Percentiles rank a stretch among this genome's conserved stretches.
Evolutionary conservation across 2,113 vertebrate genomes (phyloP).

Genomic region (Labrus mixtus): DNA sequence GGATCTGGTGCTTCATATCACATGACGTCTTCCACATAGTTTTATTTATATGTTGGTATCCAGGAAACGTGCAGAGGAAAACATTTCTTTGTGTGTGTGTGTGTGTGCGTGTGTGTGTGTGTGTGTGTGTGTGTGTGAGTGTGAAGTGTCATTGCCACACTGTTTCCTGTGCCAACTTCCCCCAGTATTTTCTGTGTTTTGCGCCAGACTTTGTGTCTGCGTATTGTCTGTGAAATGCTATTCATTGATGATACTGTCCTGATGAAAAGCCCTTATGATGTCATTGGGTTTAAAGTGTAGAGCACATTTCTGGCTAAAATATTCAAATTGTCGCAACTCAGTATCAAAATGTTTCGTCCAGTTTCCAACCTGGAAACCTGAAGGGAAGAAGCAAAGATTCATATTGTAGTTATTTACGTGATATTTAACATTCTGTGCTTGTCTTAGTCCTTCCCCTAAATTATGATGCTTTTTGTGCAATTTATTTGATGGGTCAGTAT

Average conservation of each 20-base stretch:
- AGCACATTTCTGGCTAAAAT: background rate
- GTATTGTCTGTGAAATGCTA: slow-evolving; percentile 1
- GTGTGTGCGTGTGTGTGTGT: background rate
- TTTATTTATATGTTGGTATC: slow-evolving; percentile 36
- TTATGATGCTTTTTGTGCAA: too few relatives aligned
- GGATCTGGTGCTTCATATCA: slow-evolving; percentile 18
- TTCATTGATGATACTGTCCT: slow-evolving; percentile 7
- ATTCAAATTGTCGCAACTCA: background rate
- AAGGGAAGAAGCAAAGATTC: background rate
- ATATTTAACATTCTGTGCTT: too few relatives aligned
- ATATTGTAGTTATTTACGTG: too few relatives aligned
- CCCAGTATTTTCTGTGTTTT: slow-evolving; percentile 63
- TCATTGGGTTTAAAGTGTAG: background rate
- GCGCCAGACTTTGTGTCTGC: slow-evolving; percentile 4
- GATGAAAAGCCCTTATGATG: background rate
- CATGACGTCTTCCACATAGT: slow-evolving; percentile 20
- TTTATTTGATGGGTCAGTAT: too few relatives aligned
- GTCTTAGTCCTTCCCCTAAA: too few relatives aligned
- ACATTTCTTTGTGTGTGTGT: background rate
- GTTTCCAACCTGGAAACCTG: background rate
- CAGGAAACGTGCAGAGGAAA: slow-evolving; percentile 13
- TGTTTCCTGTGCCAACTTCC: slow-evolving; percentile 50
- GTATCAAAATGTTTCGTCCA: background rate
- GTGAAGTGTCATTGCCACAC: slow-evolving; percentile 24
- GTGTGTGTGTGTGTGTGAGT: too few relatives aligned